Conservation (phyloP, 1,140 invertebrate genomes). For the Drosophila sproati region DNA sequence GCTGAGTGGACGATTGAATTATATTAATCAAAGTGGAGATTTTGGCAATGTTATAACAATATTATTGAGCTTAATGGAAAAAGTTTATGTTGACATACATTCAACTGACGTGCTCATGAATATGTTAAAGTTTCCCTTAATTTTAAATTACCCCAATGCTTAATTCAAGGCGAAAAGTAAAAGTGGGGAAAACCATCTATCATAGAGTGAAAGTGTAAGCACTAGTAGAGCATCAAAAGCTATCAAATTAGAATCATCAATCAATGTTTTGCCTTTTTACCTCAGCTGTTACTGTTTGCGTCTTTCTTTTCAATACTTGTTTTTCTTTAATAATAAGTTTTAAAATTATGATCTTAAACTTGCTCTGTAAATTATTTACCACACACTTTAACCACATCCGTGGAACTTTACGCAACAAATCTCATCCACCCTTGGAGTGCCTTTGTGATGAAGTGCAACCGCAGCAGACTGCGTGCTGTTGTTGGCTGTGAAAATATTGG, state of each 20-base stretch:
- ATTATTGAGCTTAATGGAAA: constrained; percentile 9
- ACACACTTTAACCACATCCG: constrained; percentile 34
- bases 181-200: constrained; percentile 26
- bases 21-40: constrained; percentile 1
- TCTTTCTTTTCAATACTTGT: constrained; percentile 8
- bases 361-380: neutral
- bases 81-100: constrained; percentile 2
- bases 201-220: constrained; percentile 44
- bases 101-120: neutral
- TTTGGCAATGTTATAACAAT: neutral
- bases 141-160: neutral
- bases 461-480: constrained; percentile 38
- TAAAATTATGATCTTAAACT: constrained; percentile 6
- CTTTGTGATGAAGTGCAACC: constrained; percentile 49
- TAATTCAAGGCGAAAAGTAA: constrained; percentile 2
- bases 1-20: neutral
- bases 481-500: constrained; percentile 41
- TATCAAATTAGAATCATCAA: constrained; percentile 74
- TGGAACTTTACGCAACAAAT: constrained; percentile 37
- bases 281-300: constrained; percentile 2
- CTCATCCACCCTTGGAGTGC: constrained; percentile 10
- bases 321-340: constrained; percentile 12
- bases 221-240: constrained; percentile 23
- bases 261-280: constrained; percentile 46
- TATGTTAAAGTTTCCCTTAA: neutral